Evolutionary conservation across 2,888 invertebrate species (phyloP), one percentile per base, ranked within the genome.

Genomic region (Escarpia spicata): DNA sequence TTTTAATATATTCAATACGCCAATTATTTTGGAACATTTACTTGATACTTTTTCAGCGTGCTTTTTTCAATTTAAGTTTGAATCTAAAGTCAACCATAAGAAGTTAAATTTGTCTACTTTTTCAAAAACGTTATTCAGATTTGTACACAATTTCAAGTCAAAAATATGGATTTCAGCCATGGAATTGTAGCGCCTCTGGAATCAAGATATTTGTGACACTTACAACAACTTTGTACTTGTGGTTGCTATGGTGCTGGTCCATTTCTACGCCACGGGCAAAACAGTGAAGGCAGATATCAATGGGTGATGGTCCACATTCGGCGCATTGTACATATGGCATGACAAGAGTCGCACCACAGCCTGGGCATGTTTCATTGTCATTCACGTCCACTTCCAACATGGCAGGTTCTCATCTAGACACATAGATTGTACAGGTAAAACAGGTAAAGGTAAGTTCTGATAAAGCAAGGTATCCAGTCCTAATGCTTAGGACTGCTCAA

Each of bases 321-420:
- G 97, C 97, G 96, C 98, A 98, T 95, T 97, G 97, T 93, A 98
- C 98, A 95, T 97, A 98, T 0, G 98, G 98, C 94, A 98, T 98
- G 91, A 97, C 97, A 26, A 98, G 97, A 26, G 97, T 96, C 93
- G 97, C 97, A 2, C 96, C 95, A 96, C 98, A 98, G 93, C 96
- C 95, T 15, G 91, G 52, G 45, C 75, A 75, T 26, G 4, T 75
- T 4, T 75, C 75, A 2, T 75, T 75, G 75, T 75, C 26, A 26
- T 0, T 26, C 26, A 26, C 75, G 6, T 6, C 3, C 75, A 26
- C 26, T 26, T 75, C 75, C 26, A 26, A 75, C 75, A 75, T 75
- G 6, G 75, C 75, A 26, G n/a, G 75, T 26, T 75, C 75, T 75
- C 26, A 6, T 4, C 19, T 75, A 75, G n/a, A 75, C 75, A 75